Percentiles rank a stretch among this genome's conserved stretches.
Evolutionary conservation across 2,113 vertebrate species (phyloP).

Genomic region (Jaculus jaculus): DNA sequence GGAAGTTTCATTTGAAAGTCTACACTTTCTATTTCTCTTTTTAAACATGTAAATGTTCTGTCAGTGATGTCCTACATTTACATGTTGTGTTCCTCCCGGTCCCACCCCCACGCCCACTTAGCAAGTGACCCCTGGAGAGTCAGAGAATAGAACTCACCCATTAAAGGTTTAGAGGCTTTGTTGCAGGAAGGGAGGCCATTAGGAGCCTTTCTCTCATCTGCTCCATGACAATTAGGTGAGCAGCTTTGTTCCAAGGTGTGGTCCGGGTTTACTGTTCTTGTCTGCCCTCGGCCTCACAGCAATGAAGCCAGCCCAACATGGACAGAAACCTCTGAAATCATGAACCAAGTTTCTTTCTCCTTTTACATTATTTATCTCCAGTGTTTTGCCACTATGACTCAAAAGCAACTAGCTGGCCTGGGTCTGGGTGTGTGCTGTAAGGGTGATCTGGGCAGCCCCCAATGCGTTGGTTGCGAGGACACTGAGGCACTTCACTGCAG

Average conservation of each 20-base stretch:
- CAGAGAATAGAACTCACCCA: too few relatives aligned
- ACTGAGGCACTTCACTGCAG: not conserved
- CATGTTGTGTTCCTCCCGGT: too few relatives aligned
- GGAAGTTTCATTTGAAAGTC: not conserved
- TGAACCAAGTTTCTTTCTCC: not conserved
- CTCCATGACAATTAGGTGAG: not conserved
- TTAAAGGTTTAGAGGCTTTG: too few relatives aligned
- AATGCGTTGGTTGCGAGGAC: not conserved
- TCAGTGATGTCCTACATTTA: not conserved
- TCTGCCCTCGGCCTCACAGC: not conserved
- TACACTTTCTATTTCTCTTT: not conserved
- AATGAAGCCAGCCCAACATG: not conserved
- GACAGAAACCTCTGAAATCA: not conserved
- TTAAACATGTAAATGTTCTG: not conserved
- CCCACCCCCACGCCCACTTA: too few relatives aligned
- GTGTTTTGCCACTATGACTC: not conserved
- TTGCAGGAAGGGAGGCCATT: too few relatives aligned
- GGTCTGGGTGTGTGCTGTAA: not conserved
- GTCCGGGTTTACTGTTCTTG: not conserved
- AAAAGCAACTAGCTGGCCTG: not conserved
- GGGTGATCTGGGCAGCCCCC: not conserved
- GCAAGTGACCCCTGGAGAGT: not conserved
- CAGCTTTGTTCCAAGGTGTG: not conserved
- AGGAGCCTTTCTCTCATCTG: too few relatives aligned
- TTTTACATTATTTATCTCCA: not conserved